Base-by-base conservation (phyloP, 30 jellyfish, hydroid and myxozoan species). In the Sanderia malayensis region DNA sequence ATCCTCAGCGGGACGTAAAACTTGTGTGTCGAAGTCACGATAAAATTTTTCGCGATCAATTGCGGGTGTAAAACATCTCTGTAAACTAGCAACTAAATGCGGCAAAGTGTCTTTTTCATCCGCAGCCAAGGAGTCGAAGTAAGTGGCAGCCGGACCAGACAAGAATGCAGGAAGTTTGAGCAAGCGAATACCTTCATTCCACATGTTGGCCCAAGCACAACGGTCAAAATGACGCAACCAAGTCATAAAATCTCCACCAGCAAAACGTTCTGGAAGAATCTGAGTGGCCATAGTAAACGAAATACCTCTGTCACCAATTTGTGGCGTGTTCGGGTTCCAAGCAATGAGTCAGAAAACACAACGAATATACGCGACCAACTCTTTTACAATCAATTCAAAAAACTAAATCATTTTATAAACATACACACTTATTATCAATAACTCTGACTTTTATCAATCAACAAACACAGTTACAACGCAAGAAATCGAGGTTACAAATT, bases 391-490 rank as follows among this genome's bases (percentile, higher is more conserved):
- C 30, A 31, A 69, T 30, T 46, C 28, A 69, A 21, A 4, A 75
- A 8, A 46, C 21, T 46, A 13, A 11, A 74, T 44, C 28, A 2
- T 4, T 4, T 8, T n/a, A 4, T 31, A 19, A 24, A 10, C 22
- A 0, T 61, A 29, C 21, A 1, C 17, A 21, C 37, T 31, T 2
- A n/a, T 58, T 13, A 58, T 30, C n/a, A 13, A 13, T 58, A 8
- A 58, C 7, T 26, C 44, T 75, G 70, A 26, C 2, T 75, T 33
- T 31, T 18, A 20, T 46, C 66, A 75, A 75, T 75, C 79, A 75
- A 75, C 79, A 75, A 61, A 75, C 86, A 73, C 58, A 57, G 86
- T 73, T 75, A 61, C 87, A 75, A 70, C 70, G 45, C 70, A 75
- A 79, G 32, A 18, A 63, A 63, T 76, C 64, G 64, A 63, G 2